Evolutionary conservation across 2,888 invertebrate genomes (phyloP).

Genomic region (Xestia xanthographa): DNA sequence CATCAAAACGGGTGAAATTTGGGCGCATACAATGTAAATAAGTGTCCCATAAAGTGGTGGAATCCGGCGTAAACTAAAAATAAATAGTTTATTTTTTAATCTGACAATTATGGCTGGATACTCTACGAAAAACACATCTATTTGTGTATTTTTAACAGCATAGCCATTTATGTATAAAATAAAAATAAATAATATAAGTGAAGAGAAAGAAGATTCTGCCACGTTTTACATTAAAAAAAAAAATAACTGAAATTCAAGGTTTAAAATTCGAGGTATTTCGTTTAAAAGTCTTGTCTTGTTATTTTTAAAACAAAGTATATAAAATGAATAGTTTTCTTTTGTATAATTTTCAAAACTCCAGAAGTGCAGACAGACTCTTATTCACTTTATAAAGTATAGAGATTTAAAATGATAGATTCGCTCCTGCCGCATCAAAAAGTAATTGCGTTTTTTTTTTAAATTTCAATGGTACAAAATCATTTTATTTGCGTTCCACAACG

Average conservation of each 20-base stretch:
- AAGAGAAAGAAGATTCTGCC: slow-evolving; percentile 22
- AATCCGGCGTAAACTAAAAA: slow-evolving; percentile 53
- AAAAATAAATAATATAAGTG: slow-evolving; percentile 23
- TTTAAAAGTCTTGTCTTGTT: too few relatives aligned
- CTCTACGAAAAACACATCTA: slow-evolving; percentile 62
- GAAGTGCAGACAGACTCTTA: neutral
- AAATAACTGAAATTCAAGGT: neutral
- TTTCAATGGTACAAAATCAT: neutral
- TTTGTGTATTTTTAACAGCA: slow-evolving; percentile 69
- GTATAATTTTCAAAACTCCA: neutral
- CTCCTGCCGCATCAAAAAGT: neutral
- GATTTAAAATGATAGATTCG: neutral
- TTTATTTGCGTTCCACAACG: neutral
- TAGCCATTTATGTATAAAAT: slow-evolving; percentile 70
- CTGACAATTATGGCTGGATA: slow-evolving; percentile 71
- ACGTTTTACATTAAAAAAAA: neutral
- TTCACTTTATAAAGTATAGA: neutral
- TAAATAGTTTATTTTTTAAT: slow-evolving; percentile 58
- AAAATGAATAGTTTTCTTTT: neutral
- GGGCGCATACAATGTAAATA: neutral
- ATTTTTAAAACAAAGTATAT: neutral
- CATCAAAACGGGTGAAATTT: neutral
- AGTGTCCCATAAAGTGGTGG: slow-evolving; percentile 29
- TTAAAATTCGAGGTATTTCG: neutral
- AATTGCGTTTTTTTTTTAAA: neutral